A percentile compares a stretch with the other conserved stretches of the same genome.
Evolutionary conservation across 2,113 vertebrate genomes (phyloP).

Genomic region (Lophotis ruficrista): DNA sequence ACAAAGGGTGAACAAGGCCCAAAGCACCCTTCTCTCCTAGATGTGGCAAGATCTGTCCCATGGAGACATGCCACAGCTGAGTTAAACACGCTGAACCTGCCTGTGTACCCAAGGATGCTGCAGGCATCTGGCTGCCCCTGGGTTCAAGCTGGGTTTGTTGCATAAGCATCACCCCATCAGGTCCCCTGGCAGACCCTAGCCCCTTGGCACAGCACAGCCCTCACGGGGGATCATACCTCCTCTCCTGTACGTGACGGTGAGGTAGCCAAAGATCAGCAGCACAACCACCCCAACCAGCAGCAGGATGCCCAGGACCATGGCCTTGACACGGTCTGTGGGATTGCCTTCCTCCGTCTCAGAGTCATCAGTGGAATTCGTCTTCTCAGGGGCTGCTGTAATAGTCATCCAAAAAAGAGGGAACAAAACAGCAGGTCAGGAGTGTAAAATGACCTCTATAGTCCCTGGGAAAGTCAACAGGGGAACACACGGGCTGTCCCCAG

Average conservation of each 20-base stretch:
- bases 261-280: conserved; percentile 9
- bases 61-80: neutral
- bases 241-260: neutral
- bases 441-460: neutral
- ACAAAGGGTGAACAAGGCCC: neutral
- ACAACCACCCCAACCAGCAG: neutral
- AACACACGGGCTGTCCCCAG: neutral
- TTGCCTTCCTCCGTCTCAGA: neutral
- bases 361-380: neutral
- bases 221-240: neutral
- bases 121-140: neutral
- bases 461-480: neutral
- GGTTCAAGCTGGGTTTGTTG: neutral
- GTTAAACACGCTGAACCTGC: neutral
- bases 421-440: neutral
- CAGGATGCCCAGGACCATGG: neutral
- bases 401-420: neutral
- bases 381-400: neutral
- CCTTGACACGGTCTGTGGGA: neutral
- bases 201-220: neutral
- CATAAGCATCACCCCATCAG: neutral
- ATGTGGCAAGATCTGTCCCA: neutral
- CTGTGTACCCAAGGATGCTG: neutral
- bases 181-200: neutral
- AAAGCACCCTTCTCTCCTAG: neutral